Base-by-base conservation (phyloP, 2,113 vertebrate species). In the Boulengeromyrus knoepffleri region DNA sequence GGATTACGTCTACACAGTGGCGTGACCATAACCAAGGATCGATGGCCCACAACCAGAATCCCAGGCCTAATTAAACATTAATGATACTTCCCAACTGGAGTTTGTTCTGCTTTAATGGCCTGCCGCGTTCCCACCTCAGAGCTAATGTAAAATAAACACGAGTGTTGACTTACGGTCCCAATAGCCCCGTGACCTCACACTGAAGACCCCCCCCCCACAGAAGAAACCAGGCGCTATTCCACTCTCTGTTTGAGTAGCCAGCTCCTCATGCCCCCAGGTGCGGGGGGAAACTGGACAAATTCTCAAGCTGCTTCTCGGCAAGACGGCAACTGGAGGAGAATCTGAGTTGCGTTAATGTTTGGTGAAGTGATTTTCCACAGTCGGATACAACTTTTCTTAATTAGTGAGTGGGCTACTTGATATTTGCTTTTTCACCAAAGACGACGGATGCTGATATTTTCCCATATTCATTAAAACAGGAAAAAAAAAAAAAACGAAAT, bases 11-110 rank as follows among this genome's bases (percentile, higher is more conserved):
- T n/a, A 39, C 7, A 24, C 39, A 24, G 3, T 13, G 53, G 5
- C 53, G 42, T 46, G 39, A 24, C 83, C 45, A 49, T 47, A 42
- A n/a, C 15, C 15, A 80, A 45, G 45, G 83, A 85, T 85, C 83
- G 39, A 47, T 85, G 83, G 39, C 21, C 45, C 83, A 47, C 21
- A 85, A 47, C 42, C 24, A 24, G 45, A 47, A 85, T 80, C 74
- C 74, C 45, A 24, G 83, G 83, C 45, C 19, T 85, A 85, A 85
- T 85, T 85, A 85, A 85, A 85, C 83, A 85, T 85, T 85, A 85
- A 85, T 85, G 45, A 80, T 39, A 80, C 36, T 42, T 47, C 83
- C 83, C 83, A 85, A 47, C 83, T 85, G 36, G 83, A 85, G 83
- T 85, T 85, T 85, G 39, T 42, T 85, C 45, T 85, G 83, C 42